Evolutionary conservation across 1,140 invertebrate species (phyloP), one percentile per base, ranked within the genome.

Genomic region (Nasonia vitripennis): DNA sequence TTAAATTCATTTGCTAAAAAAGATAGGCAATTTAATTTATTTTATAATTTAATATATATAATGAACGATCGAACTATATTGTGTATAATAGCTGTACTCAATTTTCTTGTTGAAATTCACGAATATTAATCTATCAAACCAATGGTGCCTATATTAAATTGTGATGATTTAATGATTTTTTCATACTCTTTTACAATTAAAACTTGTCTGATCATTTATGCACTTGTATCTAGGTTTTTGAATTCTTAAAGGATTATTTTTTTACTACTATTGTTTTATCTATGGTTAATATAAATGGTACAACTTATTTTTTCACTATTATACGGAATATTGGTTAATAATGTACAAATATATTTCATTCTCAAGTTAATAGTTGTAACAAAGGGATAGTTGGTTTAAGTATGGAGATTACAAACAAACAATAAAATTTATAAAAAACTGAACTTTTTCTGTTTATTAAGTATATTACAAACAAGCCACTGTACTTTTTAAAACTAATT

Each of bases 111-210:
- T 71, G 17, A 68, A 17, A 12, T 84, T 68, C n/a, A 23, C 79
- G n/a, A 74, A 71, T 17, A 41, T 79, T 71, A 41, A 41, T 71
- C 41, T 68, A 83, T 78, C 74, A 12, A 86, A 87, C 81, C 68
- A 86, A 87, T 86, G 85, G 87, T 88, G 88, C 86, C 85, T 88
- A 81, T 80, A 78, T 85, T 27, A 27, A 27, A 78, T 78, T 84
- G 68, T 86, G 67, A 74, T 70, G 68, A 83, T 77, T 77, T 77
- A 67, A 51, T 31, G 17, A 70, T 75, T 83, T 83, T 62, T 62
- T 62, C 6, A 62, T 62, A 62, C 17, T 62, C 55, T 62, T n/a
- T n/a, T 62, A 7, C 55, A n/a, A n/a, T 62, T n/a, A n/a, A 62
- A n/a, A 62, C 20, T 62, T 62, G 55, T 20, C n/a, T 62, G 20